Percentiles rank a stretch among this genome's conserved stretches.
Conservation (phyloP, 2,888 invertebrate species). For the Heliconius sara region DNA sequence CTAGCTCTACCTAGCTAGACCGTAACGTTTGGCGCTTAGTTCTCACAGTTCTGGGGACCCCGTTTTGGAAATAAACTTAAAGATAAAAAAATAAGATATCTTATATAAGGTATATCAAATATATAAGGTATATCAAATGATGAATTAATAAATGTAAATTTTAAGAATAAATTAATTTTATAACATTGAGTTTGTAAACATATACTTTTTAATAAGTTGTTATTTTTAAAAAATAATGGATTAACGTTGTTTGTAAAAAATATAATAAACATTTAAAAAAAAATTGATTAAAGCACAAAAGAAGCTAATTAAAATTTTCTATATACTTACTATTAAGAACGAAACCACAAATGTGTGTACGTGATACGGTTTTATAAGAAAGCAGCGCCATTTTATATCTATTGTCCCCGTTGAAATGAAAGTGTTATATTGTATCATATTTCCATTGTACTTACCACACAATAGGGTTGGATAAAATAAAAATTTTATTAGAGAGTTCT, state of each 20-base stretch:
- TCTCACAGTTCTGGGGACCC: too few species aligned
- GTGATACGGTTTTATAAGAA: constrained; percentile 21
- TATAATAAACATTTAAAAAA: too few species aligned
- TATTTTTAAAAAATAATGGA: too few species aligned
- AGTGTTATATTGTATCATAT: constrained; percentile 38
- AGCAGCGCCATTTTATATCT: constrained; percentile 26
- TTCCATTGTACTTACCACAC: constrained; percentile 33
- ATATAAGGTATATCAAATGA: too few species aligned
- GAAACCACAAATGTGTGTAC: constrained; percentile 5
- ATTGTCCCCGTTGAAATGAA: constrained; percentile 29
- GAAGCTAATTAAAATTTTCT: not conserved
- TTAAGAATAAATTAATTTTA: not conserved
- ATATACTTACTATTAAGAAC: not conserved
- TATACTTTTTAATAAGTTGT: not conserved
- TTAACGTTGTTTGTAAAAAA: too few species aligned
- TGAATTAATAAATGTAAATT: too few species aligned
- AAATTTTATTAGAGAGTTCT: not conserved
- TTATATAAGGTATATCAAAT: too few species aligned
- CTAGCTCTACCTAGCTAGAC: too few species aligned
- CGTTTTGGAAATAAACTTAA: too few species aligned
- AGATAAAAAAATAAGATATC: too few species aligned
- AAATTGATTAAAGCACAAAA: not conserved
- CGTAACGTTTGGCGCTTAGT: too few species aligned
- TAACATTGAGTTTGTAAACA: not conserved
- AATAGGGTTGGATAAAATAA: constrained; percentile 23